Evolutionary conservation across 2,888 invertebrate genomes (phyloP).

Genomic region (Leucania comma): DNA sequence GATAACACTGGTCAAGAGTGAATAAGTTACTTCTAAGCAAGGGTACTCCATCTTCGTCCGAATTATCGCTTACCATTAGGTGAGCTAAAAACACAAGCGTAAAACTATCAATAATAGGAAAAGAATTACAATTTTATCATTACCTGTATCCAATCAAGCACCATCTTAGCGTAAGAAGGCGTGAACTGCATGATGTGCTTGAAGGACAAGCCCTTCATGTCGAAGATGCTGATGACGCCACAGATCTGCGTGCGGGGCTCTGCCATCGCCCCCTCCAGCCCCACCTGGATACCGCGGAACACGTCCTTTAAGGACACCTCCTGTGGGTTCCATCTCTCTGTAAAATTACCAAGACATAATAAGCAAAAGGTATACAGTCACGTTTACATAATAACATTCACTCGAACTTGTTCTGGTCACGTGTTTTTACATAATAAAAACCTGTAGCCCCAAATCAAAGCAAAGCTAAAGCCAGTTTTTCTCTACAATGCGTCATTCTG

Average conservation of each 20-base stretch:
- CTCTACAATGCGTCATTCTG: not conserved
- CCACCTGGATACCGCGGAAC: slow-evolving; percentile 93
- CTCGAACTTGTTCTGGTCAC: slow-evolving; percentile 25
- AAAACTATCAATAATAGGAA: too few species aligned
- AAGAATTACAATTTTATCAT: not conserved
- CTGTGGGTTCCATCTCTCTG: slow-evolving; percentile 94
- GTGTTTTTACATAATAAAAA: slow-evolving; percentile 5
- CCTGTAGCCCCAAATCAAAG: slow-evolving; percentile 3
- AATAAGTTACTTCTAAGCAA: too few species aligned
- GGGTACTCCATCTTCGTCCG: too few species aligned
- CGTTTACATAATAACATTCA: not conserved
- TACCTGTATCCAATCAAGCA: slow-evolving; percentile 94
- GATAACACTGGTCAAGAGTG: not conserved
- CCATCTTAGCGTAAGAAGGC: slow-evolving; percentile 93
- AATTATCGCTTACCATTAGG: too few species aligned
- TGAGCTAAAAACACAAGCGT: too few species aligned
- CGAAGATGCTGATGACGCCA: slow-evolving; percentile 94
- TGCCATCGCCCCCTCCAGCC: slow-evolving; percentile 94
- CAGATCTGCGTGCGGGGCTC: slow-evolving; percentile 95
- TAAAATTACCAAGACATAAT: slow-evolving; percentile 57
- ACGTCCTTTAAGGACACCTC: slow-evolving; percentile 92
- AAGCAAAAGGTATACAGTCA: not conserved
- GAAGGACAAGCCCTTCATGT: slow-evolving; percentile 94
- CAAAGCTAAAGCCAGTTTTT: not conserved
- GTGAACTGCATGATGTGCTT: slow-evolving; percentile 94